A percentile compares a stretch with the other conserved stretches of the same genome.
Conservation (phyloP, 2,888 invertebrate genomes). For the Drosophila borealis region DNA sequence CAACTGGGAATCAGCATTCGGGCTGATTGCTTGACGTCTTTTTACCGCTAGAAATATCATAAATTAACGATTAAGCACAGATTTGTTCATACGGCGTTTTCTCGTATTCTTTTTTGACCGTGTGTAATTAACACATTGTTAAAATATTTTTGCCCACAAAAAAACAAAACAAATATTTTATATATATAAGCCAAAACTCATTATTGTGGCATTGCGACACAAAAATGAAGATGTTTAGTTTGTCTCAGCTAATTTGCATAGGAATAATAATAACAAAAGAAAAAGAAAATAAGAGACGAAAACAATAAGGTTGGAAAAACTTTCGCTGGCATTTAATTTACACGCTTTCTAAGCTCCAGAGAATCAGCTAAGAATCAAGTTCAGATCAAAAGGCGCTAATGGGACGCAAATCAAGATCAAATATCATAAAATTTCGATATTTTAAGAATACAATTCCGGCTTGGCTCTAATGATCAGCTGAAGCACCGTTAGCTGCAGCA, state of each 20-base stretch:
- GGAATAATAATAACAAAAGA: conserved; percentile 57
- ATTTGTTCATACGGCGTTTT: conserved; percentile 64
- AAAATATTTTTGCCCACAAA: conserved; percentile 38
- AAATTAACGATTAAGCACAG: conserved; percentile 78
- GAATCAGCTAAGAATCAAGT: conserved; percentile 22
- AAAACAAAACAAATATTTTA: conserved; percentile 1
- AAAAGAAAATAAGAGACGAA: conserved; percentile 24
- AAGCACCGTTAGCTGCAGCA: conserved; percentile 45
- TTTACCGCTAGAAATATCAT: conserved; percentile 74
- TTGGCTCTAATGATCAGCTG: conserved; percentile 32
- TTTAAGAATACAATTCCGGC: conserved; percentile 13
- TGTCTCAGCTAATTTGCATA: conserved; percentile 65
- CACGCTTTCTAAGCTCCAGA: conserved; percentile 54
- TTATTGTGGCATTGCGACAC: conserved; percentile 52
- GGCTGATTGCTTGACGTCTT: conserved; percentile 54
- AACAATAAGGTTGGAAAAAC: conserved; percentile 31
- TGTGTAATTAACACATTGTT: conserved; percentile 75
- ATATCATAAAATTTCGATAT: conserved; percentile 41
- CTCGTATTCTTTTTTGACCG: conserved; percentile 30
- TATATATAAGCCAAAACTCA: conserved; percentile 24
- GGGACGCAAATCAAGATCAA: conserved; percentile 45
- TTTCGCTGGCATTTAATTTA: conserved; percentile 57
- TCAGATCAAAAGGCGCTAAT: conserved; percentile 55
- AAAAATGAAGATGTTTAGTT: conserved; percentile 34
- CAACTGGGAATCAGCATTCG: conserved; percentile 18